Conservation (phyloP, 2,888 invertebrate species). For the Cosmia pyralina region DNA sequence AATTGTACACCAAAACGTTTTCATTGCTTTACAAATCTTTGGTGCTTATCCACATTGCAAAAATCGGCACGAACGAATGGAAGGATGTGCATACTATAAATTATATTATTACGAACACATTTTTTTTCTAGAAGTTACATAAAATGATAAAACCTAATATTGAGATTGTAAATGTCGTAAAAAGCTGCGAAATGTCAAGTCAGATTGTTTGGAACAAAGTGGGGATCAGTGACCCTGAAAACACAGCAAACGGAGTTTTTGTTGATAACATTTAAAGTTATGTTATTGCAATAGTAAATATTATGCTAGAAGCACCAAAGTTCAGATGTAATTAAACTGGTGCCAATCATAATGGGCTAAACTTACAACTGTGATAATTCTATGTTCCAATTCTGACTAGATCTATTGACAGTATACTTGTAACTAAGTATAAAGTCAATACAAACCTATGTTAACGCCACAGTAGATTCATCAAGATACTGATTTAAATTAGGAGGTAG, state of each 20-base stretch:
- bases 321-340: conserved; percentile 35
- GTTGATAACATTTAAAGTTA: conserved; percentile 30
- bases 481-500: conserved; percentile 89
- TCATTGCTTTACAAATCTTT: conserved; percentile 89
- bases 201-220: conserved; percentile 81
- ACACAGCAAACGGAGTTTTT: conserved; percentile 35
- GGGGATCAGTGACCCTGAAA: conserved; percentile 44
- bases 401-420: conserved; percentile 79
- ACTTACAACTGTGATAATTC: conserved; percentile 70
- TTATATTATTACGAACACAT: conserved; percentile 88
- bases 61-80: conserved; percentile 85
- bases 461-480: conserved; percentile 81
- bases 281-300: conserved; percentile 20
- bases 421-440: conserved; percentile 74
- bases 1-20: conserved; percentile 88
- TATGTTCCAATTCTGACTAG: conserved; percentile 89
- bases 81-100: conserved; percentile 80
- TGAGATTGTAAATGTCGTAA: conserved; percentile 88
- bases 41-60: conserved; percentile 89
- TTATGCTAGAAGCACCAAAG: conserved; percentile 43
- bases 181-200: conserved; percentile 88
- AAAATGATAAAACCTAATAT: conserved; percentile 85
- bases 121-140: conserved; percentile 82
- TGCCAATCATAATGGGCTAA: conserved; percentile 54
- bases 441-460: conserved; percentile 76